Evolutionary conservation across 2,888 invertebrate species (phyloP), one percentile per base, ranked within the genome.

Genomic region (Osmoderma eremita): DNA sequence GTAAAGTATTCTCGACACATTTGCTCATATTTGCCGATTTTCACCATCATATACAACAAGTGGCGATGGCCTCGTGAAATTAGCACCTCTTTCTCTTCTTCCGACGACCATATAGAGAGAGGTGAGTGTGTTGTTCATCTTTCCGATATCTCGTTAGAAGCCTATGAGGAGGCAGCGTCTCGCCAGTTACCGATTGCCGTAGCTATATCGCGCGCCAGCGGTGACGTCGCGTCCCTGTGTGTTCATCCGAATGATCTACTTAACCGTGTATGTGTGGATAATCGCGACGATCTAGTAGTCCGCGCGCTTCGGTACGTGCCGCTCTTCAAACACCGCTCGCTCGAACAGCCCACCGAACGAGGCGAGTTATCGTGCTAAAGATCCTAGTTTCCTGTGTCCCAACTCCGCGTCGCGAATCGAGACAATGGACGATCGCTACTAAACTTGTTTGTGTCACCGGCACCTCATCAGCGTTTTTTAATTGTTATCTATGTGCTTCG

Each of bases 171-270:
- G n/a, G n/a, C n/a, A n/a, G n/a, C 36, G 36, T 10, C 36, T 36
- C 10, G 5, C 36, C 5, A 36, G 10, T 36, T 42, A 13, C 13
- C 42, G 42, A 1, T 42, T 42, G 13, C 42, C 17, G 3, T 13
- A 13, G 6, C n/a, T n/a, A n/a, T n/a, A n/a, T n/a, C 42, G 42
- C 17, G 3, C 2, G 17, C 6, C 15, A 2, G 45, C 45, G 58
- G 41, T 58, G 45, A 58, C 36, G 45, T 42, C 30, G 45, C 30
- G 45, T 24, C 42, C 45, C 30, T 30, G 58, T 45, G 58, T 54
- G 56, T 58, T 65, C 65, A 65, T 65, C 65, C 50, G 65, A 65
- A 65, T 65, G 65, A 65, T 49, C 65, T 65, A 65, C 56, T 65
- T 65, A 54, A 12, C 39, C 58, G 65, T 56, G 65, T 48, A 38